Conservation (phyloP, 2,888 invertebrate genomes). For the Nebria brevicollis region DNA sequence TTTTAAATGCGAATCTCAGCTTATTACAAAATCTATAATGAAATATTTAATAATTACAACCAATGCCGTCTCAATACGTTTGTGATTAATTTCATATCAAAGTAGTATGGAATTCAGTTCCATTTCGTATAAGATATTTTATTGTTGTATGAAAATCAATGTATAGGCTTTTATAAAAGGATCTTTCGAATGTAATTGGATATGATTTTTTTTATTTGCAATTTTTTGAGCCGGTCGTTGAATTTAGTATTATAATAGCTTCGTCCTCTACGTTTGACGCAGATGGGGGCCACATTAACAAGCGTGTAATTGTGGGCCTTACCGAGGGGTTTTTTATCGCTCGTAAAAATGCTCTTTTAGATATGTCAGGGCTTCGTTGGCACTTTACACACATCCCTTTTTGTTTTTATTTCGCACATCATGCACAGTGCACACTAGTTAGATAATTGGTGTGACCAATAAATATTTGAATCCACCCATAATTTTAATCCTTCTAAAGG, state of each 20-base stretch:
- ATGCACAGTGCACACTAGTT: background rate
- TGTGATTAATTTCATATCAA: too few relatives aligned
- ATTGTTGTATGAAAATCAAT: background rate
- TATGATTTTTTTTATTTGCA: background rate
- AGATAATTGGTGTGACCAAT: background rate
- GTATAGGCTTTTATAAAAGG: background rate
- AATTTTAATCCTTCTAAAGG: too few relatives aligned
- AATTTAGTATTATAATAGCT: background rate
- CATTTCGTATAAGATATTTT: background rate
- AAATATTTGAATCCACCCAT: too few relatives aligned
- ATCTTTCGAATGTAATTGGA: background rate
- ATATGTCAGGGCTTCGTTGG: conserved; percentile 15
- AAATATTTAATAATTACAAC: too few relatives aligned
- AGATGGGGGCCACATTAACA: conserved; percentile 5
- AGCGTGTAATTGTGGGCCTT: conserved; percentile 23
- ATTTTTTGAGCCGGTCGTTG: background rate
- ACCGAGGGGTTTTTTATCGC: conserved; percentile 20
- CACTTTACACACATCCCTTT: conserved; percentile 2
- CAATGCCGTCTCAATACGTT: too few relatives aligned
- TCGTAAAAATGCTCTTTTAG: conserved; percentile 24
- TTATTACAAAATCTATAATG: background rate
- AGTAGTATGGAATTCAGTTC: too few relatives aligned
- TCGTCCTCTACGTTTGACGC: background rate
- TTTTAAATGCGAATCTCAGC: background rate
- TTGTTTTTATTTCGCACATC: background rate